Base-by-base conservation (phyloP, 1,140 invertebrate genomes). In the Pectinophora gossypiella region DNA sequence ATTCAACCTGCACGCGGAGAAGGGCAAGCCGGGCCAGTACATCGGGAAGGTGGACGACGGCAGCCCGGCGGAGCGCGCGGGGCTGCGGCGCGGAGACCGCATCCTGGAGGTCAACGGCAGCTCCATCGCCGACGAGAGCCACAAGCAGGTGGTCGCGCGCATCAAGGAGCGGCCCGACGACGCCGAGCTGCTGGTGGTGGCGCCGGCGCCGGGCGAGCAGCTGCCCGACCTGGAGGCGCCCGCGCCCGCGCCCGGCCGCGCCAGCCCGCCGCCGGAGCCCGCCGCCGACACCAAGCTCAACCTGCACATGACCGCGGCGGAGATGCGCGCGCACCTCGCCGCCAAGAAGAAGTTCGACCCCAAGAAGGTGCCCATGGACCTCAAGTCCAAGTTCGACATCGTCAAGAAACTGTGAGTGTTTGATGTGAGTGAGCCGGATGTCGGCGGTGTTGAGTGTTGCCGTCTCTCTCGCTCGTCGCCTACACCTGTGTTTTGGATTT, bases 1-100 rank as follows among this genome's bases (percentile, higher is more conserved):
- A 1, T 99, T 99, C 85, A 99, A 99, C 89, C 88, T 99, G 48
- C 97, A 99, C 85, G 97, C 98, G n/a, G 98, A 99, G 85, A 97
- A 98, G 73, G 93, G 94, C 19, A 96, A 96, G 84, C 93, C 92
- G 9, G 98, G 98, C 1, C 98, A 99, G 77, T 99, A 94, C 80
- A 98, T 99, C 72, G 98, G 98, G 15, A 98, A 99, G 88, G 97
- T 99, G 32, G 98, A 99, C 88, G 92, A 94, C 9, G 93, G 93
- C 19, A 97, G 96, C 2, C 98, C 98, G 10, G 97, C 98, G 6
- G 94, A 97, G 76, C 88, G 91, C 0, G 96, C 97, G 7, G 97
- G 97, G 2, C 85, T 99, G 13, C 91, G 91, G 50, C 93, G 96
- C 79, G 96, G 96, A 16, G 98, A 99, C 86, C 91, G 96, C 35